A percentile compares a stretch with the other conserved stretches of the same genome.
These are phyloP conservation scores for Leptinotarsa haldemani DNA, from an alignment of 2,888 invertebrate genomes.

Conservation along the genomic window DNA sequence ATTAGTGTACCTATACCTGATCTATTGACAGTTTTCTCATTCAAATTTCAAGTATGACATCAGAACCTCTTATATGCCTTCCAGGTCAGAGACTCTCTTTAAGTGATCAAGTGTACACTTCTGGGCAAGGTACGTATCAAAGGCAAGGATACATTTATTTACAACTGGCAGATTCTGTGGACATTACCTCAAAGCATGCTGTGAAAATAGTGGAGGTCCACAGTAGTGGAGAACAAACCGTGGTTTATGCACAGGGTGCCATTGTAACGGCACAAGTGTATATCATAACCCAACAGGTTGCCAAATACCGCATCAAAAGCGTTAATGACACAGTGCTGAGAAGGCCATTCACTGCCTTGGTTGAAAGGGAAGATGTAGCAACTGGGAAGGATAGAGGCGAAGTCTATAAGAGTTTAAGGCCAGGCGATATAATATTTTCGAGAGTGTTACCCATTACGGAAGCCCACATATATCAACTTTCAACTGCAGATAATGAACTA, in stretches of 20 bases:
- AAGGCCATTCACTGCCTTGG: constrained; percentile 81
- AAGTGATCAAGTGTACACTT: constrained; percentile 73
- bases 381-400: constrained; percentile 92
- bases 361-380: constrained; percentile 91
- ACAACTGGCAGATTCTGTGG: constrained; percentile 82
- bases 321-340: constrained; percentile 83
- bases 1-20: too few relatives aligned
- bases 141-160: constrained; percentile 89
- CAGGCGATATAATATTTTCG: constrained; percentile 94
- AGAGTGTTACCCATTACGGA: constrained; percentile 93
- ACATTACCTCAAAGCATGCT: constrained; percentile 71
- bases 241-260: constrained; percentile 88
- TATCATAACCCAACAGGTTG: constrained; percentile 85
- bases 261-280: constrained; percentile 90
- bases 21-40: too few relatives aligned
- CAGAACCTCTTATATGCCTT: constrained; percentile 58
- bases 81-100: constrained; percentile 81
- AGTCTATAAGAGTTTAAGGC: constrained; percentile 90
- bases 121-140: constrained; percentile 89
- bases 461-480: constrained; percentile 88
- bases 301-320: constrained; percentile 87
- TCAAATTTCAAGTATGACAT: not conserved
- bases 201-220: constrained; percentile 77
- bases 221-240: constrained; percentile 79
- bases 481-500: constrained; percentile 94